Evolutionary conservation across 2,797 vertebrate species (phyloP).

Genomic region (Catostomus latipinnis): DNA sequence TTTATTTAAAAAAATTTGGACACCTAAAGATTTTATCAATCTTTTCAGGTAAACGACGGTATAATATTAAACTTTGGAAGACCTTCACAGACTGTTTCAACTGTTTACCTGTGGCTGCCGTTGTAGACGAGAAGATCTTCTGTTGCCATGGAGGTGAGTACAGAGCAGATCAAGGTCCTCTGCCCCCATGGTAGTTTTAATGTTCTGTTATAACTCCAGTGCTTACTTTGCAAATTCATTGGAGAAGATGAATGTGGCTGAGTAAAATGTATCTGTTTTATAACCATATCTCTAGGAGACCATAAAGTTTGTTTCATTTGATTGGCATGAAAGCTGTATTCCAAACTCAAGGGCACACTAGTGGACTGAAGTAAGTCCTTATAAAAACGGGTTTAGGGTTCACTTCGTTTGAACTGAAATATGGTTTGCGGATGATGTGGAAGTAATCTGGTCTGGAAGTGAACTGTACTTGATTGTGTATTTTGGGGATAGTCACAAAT

Average conservation of each 20-base stretch:
- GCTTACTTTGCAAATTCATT: neutral
- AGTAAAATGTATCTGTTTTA: slow-evolving; percentile 7
- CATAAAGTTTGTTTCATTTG: slow-evolving; percentile 16
- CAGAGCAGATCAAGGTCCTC: neutral
- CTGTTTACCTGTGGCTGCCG: slow-evolving; percentile 95
- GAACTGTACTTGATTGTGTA: neutral
- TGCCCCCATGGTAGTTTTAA: slow-evolving; percentile 10
- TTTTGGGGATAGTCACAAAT: neutral
- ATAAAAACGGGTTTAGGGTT: neutral
- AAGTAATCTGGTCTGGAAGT: slow-evolving; percentile 13
- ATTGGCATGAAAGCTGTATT: neutral
- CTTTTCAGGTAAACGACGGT: slow-evolving; percentile 89
- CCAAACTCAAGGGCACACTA: neutral
- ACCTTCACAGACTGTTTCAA: slow-evolving; percentile 99
- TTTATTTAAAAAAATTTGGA: neutral
- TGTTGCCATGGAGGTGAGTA: slow-evolving; percentile 82
- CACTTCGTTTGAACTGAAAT: neutral
- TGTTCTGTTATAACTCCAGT: slow-evolving; percentile 16
- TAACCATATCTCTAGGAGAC: slow-evolving; percentile 3
- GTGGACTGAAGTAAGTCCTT: neutral
- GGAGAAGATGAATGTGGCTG: too few species aligned
- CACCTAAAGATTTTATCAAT: neutral
- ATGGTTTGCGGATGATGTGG: slow-evolving; percentile 1
- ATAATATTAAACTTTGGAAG: slow-evolving; percentile 99
- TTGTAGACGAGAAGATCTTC: slow-evolving; percentile 89